Evolutionary conservation across 2,113 vertebrate species (phyloP), one percentile per base, ranked within the genome.

Genomic region (Anarhynchus alexandrinus): DNA sequence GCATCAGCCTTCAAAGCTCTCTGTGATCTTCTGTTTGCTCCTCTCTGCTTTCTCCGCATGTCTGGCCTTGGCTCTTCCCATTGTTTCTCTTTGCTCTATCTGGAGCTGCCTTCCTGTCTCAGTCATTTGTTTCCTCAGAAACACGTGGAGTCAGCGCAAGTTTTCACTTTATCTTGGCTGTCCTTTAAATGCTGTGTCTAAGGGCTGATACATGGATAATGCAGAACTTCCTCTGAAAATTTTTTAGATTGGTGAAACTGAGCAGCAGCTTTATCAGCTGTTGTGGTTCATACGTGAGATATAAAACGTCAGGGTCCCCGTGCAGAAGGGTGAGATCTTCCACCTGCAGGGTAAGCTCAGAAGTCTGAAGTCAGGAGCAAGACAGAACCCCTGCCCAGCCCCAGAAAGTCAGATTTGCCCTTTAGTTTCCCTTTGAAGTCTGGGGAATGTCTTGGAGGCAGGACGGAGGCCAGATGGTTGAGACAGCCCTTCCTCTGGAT

Each of bases 91-190:
- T 70, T 64, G 29, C 67, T 81, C 8, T 69, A 1, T 43, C 15
- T 66, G 81, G 45, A 83, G 34, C 45, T 65, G 17, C 10, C 11
- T 77, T 83, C 27, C 43, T 61, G 38, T 73, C 38, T 74, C 2
- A 1, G 13, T 54, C 66, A 11, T 43, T 52, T 90, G 19, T 62
- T 74, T 71, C 34, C 27, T 52, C 15, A 20, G 45, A 83, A 84
- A 34, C 2, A 12, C 2, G 1, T 77, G 45, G 29, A 40, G 55
- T 77, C 11, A 0, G 2, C 30, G 49, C 2, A 2, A 59, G 12
- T 32, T 70, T 62, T 66, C 1, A 1, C 9, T 81, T 84, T 30
- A 10, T 59, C n/a, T 94, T 80, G 84, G 49, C 26, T 79, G n/a
- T 47, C 32, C 22, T 62, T 91, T 59, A 64, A 66, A 25, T 51